phyloP scores from a whole-genome alignment of 2,113 vertebrate species.

The Lepus europaeus region DNA sequence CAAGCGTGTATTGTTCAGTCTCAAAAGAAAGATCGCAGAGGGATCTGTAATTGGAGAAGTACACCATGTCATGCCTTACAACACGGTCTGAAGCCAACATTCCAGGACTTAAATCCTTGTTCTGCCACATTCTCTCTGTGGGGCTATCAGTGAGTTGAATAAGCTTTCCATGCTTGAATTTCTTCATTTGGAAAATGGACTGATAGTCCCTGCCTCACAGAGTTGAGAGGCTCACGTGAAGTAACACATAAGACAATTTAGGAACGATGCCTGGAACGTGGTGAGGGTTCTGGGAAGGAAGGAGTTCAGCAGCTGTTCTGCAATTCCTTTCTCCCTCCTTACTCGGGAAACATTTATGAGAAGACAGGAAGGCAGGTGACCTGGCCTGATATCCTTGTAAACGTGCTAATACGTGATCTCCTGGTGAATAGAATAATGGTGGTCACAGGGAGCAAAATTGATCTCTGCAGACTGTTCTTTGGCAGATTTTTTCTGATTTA shows the following conservation, averaged over 20 bases:
- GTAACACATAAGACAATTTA: constrained; percentile 14
- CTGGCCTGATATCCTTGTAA: not conserved
- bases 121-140: constrained; percentile 37
- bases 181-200: constrained; percentile 60
- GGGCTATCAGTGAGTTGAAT: constrained; percentile 23
- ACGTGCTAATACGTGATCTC: constrained; percentile 29
- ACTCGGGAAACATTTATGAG: not conserved
- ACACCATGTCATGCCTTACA: not conserved
- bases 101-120: constrained; percentile 16
- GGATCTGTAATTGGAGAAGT: constrained; percentile 25
- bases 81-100: not conserved
- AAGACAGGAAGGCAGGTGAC: not conserved
- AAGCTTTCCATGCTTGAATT: constrained; percentile 11
- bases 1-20: not conserved
- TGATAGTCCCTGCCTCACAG: not conserved
- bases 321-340: constrained; percentile 9
- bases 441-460: not conserved
- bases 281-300: constrained; percentile 35
- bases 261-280: not conserved
- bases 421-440: constrained; percentile 12
- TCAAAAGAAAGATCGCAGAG: constrained; percentile 36
- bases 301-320: not conserved
- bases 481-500: constrained; percentile 2
- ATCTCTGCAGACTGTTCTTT: constrained; percentile 28
- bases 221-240: constrained; percentile 31